phyloP scores from a whole-genome alignment of 2,797 vertebrate species.

The Xiphophorus birchmanni region DNA sequence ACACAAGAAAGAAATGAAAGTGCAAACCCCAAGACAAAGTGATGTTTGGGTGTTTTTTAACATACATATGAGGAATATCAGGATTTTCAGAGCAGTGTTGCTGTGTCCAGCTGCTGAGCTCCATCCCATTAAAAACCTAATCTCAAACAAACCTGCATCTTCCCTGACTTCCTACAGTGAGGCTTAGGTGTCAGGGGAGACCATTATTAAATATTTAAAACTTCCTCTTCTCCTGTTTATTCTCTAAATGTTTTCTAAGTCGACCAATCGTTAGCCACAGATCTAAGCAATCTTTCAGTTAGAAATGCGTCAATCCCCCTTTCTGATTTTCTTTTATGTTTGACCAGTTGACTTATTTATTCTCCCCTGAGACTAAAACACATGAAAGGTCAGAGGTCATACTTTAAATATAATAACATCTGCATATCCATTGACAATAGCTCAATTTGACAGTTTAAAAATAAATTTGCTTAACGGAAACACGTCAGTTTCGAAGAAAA shows the following conservation, averaged over 20 bases:
- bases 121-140: background rate
- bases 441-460: too few species aligned
- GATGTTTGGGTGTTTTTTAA: background rate
- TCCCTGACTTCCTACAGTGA: background rate
- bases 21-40: background rate
- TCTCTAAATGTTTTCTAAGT: background rate
- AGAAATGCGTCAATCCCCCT: background rate
- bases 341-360: background rate
- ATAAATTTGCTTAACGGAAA: too few species aligned
- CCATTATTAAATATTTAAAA: background rate
- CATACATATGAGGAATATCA: background rate
- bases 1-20: too few species aligned
- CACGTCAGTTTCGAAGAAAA: too few species aligned
- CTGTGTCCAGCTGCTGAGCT: background rate
- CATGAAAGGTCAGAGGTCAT: background rate
- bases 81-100: background rate
- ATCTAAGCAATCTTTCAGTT: background rate
- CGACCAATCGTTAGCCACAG: background rate
- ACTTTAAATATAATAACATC: background rate
- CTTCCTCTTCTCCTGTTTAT: background rate
- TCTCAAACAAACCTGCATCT: background rate
- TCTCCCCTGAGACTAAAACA: background rate
- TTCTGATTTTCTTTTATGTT: background rate
- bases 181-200: background rate
- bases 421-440: too few species aligned